Evolutionary conservation across 2,113 vertebrate species (phyloP).

Genomic region (Typhlomys cinereus): DNA sequence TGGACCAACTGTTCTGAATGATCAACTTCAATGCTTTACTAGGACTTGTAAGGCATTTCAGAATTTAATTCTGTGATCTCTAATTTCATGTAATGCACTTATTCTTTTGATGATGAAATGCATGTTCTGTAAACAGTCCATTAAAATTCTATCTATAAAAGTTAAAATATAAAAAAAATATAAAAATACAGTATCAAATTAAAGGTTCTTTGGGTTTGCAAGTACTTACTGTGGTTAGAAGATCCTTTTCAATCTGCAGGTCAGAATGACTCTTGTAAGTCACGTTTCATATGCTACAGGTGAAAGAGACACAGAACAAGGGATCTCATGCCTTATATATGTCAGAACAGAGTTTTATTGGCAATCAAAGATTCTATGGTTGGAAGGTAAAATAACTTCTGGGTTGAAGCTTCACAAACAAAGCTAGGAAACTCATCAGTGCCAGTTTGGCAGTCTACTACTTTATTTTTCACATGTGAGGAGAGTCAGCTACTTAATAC

Average conservation of each 20-base stretch:
- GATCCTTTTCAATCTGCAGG: conserved; percentile 1
- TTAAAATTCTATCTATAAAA: background rate
- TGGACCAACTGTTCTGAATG: background rate
- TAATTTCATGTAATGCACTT: background rate
- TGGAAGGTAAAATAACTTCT: conserved; percentile 9
- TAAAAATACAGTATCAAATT: background rate
- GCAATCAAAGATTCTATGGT: background rate
- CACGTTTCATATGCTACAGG: background rate
- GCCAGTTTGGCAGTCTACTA: conserved; percentile 46
- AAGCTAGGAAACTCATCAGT: conserved; percentile 4
- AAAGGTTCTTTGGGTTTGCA: background rate
- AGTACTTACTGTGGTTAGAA: conserved; percentile 34
- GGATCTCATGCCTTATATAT: conserved; percentile 45
- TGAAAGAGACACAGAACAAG: background rate
- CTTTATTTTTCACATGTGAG: conserved; percentile 18
- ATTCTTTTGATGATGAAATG: conserved; percentile 17
- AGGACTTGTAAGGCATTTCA: too few relatives aligned
- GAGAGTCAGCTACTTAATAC: conserved; percentile 3
- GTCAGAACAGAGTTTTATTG: background rate
- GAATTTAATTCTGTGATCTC: background rate
- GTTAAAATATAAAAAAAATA: too few relatives aligned
- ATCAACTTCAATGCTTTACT: background rate
- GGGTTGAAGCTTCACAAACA: conserved; percentile 41
- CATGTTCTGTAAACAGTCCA: background rate
- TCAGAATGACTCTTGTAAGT: background rate